Percentiles rank a stretch among this genome's conserved stretches.
Evolutionary conservation across 2,797 vertebrate genomes (phyloP).

Genomic region (Pterois miles): DNA sequence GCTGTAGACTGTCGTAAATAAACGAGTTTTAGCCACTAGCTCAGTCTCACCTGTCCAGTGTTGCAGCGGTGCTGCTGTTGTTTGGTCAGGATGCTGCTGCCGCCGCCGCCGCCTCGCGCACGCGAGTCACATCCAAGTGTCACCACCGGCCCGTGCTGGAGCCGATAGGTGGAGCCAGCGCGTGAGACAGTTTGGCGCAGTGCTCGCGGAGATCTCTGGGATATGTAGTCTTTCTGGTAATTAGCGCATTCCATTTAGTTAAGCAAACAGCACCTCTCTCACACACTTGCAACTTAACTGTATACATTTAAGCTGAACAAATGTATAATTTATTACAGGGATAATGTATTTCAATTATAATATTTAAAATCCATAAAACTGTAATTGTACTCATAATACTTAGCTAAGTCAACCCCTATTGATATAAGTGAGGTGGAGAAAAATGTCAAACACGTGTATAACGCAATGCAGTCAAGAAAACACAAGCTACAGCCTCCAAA

Average conservation of each 20-base stretch:
- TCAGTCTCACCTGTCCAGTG: constrained; percentile 76
- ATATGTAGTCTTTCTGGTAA: constrained; percentile 55
- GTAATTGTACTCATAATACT: background rate
- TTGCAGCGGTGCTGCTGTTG: constrained; percentile 39
- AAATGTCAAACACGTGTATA: background rate
- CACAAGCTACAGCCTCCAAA: background rate
- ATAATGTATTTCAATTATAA: background rate
- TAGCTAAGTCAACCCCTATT: background rate
- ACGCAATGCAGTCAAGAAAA: background rate
- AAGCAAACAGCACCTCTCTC: background rate
- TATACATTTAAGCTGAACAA: background rate
- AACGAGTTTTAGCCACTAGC: background rate
- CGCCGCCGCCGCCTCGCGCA: constrained; percentile 53
- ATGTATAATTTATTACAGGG: background rate
- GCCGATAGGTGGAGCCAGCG: constrained; percentile 77
- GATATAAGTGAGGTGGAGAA: background rate
- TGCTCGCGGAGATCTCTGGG: constrained; percentile 67
- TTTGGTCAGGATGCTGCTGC: constrained; percentile 59
- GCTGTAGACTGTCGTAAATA: background rate
- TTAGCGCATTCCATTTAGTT: background rate
- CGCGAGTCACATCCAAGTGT: constrained; percentile 27
- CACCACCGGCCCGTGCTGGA: constrained; percentile 1
- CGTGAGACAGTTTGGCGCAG: constrained; percentile 75
- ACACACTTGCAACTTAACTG: background rate
- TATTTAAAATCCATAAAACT: background rate